Base-by-base conservation (phyloP, 2,113 vertebrate genomes). In the Platysteira castanea region DNA sequence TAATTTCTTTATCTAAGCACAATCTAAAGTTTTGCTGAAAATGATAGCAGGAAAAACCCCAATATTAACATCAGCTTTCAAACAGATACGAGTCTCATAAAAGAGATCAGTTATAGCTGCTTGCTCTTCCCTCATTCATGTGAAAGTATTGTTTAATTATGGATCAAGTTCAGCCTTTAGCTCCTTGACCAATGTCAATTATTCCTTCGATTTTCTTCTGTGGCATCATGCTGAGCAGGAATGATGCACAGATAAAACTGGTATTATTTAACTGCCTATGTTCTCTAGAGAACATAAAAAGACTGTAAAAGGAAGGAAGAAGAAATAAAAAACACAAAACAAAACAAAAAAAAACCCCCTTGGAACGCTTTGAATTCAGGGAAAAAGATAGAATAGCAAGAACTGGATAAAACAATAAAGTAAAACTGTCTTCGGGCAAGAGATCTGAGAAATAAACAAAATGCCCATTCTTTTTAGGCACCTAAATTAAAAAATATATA, bases 141-240 rank as follows among this genome's bases (percentile, higher is more conserved):
- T 60, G 49, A 81, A 89, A 74, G 9, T 65, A 87, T 70, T 97
- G 77, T 95, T 97, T 96, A 97, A 97, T 97, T 97, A 95, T 71
- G 47, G 93, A 96, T 95, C 78, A 93, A 92, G 42, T 92, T 96
- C 68, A 91, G 35, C 80, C 59, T 96, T 96, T 88, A 97, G 39
- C 67, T 94, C 59, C 89, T 96, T 97, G 95, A 93, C 95, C 90
- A 93, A 15, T 90, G 56, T 89, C 4, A 11, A 69, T 96, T 95
- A 86, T 85, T 92, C 64, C 89, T 96, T 77, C 61, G 24, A 80
- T 94, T 97, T 97, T 90, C 65, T 92, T 95, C 74, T 76, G 19
- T 63, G 22, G 44, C 46, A 93, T 79, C 84, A 63, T 80, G 54
- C 59, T 83, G 67, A 93, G 73, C 33, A 52, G 31, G 16, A 23